phyloP scores from a whole-genome alignment of 2,113 vertebrate genomes.

The Lethenteron camtschaticum region DNA sequence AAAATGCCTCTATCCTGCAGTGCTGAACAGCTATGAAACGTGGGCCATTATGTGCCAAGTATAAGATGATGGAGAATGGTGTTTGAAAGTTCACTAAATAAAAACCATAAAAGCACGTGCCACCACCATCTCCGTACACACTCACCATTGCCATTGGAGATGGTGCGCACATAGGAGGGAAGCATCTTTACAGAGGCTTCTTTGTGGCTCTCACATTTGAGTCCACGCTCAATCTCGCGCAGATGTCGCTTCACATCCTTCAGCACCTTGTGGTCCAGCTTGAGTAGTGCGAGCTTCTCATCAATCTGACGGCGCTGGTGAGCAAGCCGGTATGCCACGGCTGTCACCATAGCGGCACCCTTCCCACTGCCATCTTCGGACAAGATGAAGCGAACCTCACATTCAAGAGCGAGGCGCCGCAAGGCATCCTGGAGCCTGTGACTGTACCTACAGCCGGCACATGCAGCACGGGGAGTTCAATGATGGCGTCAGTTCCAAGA shows the following conservation, averaged over 20 bases:
- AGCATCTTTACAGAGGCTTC: slow-evolving; percentile 59
- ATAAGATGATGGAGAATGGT: no score
- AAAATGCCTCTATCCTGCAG: no score
- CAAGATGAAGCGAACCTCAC: slow-evolving; percentile 58
- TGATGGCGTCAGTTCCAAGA: no score
- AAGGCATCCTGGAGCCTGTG: slow-evolving; percentile 63
- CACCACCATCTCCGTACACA: neutral
- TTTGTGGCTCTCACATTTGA: slow-evolving; percentile 32
- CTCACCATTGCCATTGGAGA: slow-evolving; percentile 67
- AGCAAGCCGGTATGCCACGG: slow-evolving; percentile 56
- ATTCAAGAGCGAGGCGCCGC: slow-evolving; percentile 54
- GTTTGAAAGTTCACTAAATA: no score
- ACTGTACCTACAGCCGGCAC: slow-evolving; percentile 31
- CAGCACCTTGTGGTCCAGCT: slow-evolving; percentile 45
- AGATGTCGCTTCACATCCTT: slow-evolving; percentile 55
- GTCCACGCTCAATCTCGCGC: slow-evolving; percentile 45
- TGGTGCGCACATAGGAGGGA: slow-evolving; percentile 61
- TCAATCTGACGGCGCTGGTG: slow-evolving; percentile 49
- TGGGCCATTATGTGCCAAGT: no score
- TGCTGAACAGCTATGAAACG: no score
- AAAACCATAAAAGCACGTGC: neutral
- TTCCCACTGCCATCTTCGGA: slow-evolving; percentile 80
- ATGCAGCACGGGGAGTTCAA: no score
- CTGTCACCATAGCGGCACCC: slow-evolving; percentile 87
- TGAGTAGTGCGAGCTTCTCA: slow-evolving; percentile 36